Evolutionary conservation across 2,888 invertebrate genomes (phyloP), one percentile per base, ranked within the genome.

Genomic region (Malacosoma neustria): DNA sequence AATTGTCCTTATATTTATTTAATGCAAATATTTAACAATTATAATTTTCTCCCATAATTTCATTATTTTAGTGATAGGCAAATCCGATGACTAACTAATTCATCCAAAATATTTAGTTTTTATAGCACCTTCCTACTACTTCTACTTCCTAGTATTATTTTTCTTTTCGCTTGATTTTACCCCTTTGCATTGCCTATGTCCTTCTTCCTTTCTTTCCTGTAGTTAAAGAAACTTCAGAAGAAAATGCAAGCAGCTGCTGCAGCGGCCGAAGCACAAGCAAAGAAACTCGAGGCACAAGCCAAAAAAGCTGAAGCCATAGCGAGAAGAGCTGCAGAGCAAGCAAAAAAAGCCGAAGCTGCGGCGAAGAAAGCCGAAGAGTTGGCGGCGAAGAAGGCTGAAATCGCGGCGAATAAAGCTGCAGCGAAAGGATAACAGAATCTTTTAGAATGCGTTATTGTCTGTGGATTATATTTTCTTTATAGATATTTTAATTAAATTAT

Each of bases 221-320:
- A 80, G 79, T 50, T 80, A 40, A 72, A 49, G 40, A 80, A 74
- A 49, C 22, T 73, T 29, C 56, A 60, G 15, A 73, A 69, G 60
- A 75, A 72, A 48, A 64, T 69, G 49, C 66, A 70, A 48, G 62
- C 59, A 0, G 64, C 49, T 1, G 51, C 47, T 1, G 55, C 46
- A 1, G 55, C 54, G 2, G 51, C 48, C 2, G 58, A 53, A 1
- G 41, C 42, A 6, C 36, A 38, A 1, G 41, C 42, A 11, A 45
- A 30, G 33, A 43, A 42, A 35, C 14, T n/a, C n/a, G 40, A 40
- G 2, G 60, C 57, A 1, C 55, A 51, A 1, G 60, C 51, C 30
- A 59, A 54, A 46, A 58, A 57, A 36, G 46, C 7, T 45, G 22
- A 22, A 22, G 22, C 22, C 9, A 22, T 30, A 11, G 49, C 32